Evolutionary conservation across 2,797 vertebrate genomes (phyloP), one percentile per base, ranked within the genome.

Genomic region (Lates japonicus): DNA sequence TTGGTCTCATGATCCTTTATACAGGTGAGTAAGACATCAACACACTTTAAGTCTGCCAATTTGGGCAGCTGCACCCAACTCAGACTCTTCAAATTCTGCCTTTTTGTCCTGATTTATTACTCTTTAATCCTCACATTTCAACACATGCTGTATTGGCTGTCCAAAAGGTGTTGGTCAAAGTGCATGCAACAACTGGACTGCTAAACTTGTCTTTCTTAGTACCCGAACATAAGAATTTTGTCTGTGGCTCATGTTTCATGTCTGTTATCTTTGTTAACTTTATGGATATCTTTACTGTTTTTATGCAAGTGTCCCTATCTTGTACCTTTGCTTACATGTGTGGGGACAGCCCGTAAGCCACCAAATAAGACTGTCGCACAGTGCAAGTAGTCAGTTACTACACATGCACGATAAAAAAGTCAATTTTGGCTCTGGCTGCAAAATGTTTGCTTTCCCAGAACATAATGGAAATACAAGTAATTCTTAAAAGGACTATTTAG

Each of bases 1-100:
- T 54, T 14, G 1, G 17, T 37, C 29, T 59, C 19, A 14, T 5
- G 7, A 25, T 54, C 55, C 41, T 44, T 72, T 14, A 33, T 55
- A 25, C 19, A 46, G 49, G 20, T 48, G 61, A 84, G 70, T 20
- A 44, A 70, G 57, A 60, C 25, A n/a, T 11, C 19, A 31, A 14
- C 9, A 76, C 10, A 46, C 22, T 35, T 33, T 29, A 42, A 70
- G 37, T 35, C 49, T 16, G 41, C 54, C 8, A 13, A 20, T 13
- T 35, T 7, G 44, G 42, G 29, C 19, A 62, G 63, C 33, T 71
- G 33, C 33, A 61, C n/a, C 17, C n/a, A 33, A 14, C 10, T 37
- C 22, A 35, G 55, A 25, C 1, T 52, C 70, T 62, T 42, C 17
- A 11, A 33, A 19, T 5, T 22, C 20, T 35, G 39, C 20, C 54